Base-by-base conservation (phyloP, 1,140 invertebrate species). In the Ostrea edulis region DNA sequence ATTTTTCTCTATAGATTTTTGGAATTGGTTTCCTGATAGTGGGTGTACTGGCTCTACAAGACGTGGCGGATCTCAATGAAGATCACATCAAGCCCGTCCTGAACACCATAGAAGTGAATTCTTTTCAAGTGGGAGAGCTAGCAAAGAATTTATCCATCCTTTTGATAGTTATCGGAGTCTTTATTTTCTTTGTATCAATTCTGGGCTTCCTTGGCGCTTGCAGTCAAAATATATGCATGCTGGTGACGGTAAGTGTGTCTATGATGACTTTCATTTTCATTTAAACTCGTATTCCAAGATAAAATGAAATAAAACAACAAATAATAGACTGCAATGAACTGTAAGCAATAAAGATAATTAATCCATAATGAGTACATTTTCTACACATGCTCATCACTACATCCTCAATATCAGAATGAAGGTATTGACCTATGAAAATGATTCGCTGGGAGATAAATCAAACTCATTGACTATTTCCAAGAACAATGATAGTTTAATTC, bases 181-280 rank as follows among this genome's bases (percentile, higher is more conserved):
- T 86, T 17, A 86, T 86, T 51, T 14, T 71, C 44, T 14, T 86
- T 35, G 62, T 86, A n/a, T 58, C 85, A 9, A 62, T 17, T 3
- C 20, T 86, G 25, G 85, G 85, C 7, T 29, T 65, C 11, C 52
- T 86, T 77, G 85, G 85, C 7, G 85, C 85, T n/a, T 86, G 85
- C 62, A 71, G 85, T n/a, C 44, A 86, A 86, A 86, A 86, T 65
- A 86, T 44, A 71, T 86, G 62, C n/a, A 35, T 86, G 58, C 85
- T 86, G 35, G 44, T 86, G 2, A 52, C 68, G 29, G 85, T 86
- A 71, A 44, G 85, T 86, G 5, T 44, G 35, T 44, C 35, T 2
- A 44, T 44, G 35, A 44, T 44, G 35, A 44, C 1, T 44, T 44
- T 5, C 35, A 44, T 2, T 44, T 44, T 44, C 35, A 44, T 44